These are phyloP conservation scores for Helleia helle DNA, from an alignment of 2,888 invertebrate genomes.

Conservation along the genomic window DNA sequence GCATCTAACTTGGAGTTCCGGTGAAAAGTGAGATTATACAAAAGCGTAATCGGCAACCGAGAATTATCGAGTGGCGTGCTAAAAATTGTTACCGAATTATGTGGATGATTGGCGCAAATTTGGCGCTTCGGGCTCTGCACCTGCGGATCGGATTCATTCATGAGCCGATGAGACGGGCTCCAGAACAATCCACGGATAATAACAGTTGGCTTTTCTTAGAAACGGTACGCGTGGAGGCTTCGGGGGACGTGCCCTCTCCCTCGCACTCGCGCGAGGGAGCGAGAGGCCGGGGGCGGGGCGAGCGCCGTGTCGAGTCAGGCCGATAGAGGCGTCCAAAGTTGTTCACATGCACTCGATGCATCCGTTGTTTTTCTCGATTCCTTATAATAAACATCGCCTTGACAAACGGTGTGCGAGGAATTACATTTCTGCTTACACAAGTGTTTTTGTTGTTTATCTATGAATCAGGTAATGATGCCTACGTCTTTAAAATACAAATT, in stretches of 20 bases:
- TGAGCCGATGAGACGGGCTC: constrained; percentile 51
- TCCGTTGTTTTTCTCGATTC: constrained; percentile 46
- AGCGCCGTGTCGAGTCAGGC: constrained; percentile 51
- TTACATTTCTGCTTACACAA: neutral
- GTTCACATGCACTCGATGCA: constrained; percentile 42
- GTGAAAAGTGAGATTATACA: constrained; percentile 38
- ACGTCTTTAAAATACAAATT: too few relatives aligned
- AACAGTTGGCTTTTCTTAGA: constrained; percentile 70
- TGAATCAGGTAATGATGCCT: too few relatives aligned
- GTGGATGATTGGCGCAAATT: constrained; percentile 56
- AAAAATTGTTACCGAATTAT: constrained; percentile 40
- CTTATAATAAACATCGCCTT: constrained; percentile 30
- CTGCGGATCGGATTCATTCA: constrained; percentile 64
- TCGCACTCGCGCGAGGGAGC: constrained; percentile 45
- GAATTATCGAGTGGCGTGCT: constrained; percentile 62
- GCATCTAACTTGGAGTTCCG: constrained; percentile 56
- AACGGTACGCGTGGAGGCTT: constrained; percentile 60
- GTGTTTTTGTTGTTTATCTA: too few relatives aligned
- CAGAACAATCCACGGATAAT: constrained; percentile 67
- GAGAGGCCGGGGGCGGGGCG: constrained; percentile 63
- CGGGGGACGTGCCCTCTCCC: constrained; percentile 49
- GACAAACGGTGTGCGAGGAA: neutral
- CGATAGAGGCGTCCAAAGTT: constrained; percentile 38
- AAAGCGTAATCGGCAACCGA: constrained; percentile 53
- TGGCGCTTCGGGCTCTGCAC: constrained; percentile 64